These are phyloP conservation scores for Tiliqua scincoides DNA, from an alignment of 2,113 vertebrate species.

Conservation along the genomic window DNA sequence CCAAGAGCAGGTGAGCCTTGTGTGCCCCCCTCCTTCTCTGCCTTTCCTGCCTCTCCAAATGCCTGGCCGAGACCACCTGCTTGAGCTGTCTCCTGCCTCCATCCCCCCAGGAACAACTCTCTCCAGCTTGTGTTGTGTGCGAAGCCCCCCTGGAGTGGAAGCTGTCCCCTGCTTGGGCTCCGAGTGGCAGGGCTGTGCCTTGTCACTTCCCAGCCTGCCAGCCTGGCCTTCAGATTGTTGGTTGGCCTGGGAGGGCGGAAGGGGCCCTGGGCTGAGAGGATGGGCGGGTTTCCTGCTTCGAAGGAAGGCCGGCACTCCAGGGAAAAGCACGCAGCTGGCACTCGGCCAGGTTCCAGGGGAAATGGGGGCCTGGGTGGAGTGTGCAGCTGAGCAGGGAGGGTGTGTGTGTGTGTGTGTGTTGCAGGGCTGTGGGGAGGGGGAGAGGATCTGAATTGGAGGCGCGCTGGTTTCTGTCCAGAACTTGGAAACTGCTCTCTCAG, in stretches of 20 bases:
- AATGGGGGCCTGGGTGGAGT: background rate
- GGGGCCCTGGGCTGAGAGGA: background rate
- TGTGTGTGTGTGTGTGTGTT: too few relatives aligned
- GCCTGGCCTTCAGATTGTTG: background rate
- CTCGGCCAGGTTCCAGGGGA: background rate
- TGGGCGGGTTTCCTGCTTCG: too few relatives aligned
- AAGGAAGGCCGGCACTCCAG: background rate
- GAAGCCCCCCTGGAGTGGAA: too few relatives aligned
- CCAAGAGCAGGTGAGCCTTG: slow-evolving; percentile 83
- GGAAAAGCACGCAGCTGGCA: background rate
- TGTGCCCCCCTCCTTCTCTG: background rate
- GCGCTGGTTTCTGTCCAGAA: background rate
- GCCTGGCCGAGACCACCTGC: too few relatives aligned
- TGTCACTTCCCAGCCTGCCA: background rate
- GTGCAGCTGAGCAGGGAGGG: too few relatives aligned
- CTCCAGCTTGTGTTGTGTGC: too few relatives aligned
- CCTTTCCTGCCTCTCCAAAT: too few relatives aligned
- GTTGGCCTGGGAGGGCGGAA: background rate
- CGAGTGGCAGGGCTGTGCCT: background rate
- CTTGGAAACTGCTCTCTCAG: background rate
- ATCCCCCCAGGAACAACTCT: too few relatives aligned
- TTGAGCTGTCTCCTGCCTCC: too few relatives aligned
- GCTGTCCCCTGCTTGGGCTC: background rate
- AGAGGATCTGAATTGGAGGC: background rate
- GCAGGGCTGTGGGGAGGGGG: background rate